Percentiles rank a stretch among this genome's conserved stretches.
Conservation (phyloP, 2,888 invertebrate genomes). For the Pollenia labialis region DNA sequence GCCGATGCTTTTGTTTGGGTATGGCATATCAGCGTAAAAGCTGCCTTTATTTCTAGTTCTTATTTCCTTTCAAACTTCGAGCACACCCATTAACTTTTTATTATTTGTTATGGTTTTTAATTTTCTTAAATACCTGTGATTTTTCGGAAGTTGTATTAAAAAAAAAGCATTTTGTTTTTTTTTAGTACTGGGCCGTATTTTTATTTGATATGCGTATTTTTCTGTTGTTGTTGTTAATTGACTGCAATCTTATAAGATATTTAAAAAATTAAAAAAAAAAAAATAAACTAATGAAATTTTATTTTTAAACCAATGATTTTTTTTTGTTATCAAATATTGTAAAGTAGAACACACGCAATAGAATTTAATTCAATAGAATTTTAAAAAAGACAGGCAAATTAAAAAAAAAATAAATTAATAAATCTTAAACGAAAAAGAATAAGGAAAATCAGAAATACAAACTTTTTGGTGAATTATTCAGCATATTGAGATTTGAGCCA, state of each 20-base stretch:
- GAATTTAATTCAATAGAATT: slow-evolving; percentile 14
- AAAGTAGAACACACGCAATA: slow-evolving; percentile 64
- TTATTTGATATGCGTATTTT: slow-evolving; percentile 1
- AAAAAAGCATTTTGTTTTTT: not conserved
- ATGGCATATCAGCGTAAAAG: too few relatives aligned
- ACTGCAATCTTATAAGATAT: slow-evolving; percentile 55
- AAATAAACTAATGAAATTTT: slow-evolving; percentile 51
- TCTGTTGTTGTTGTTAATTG: slow-evolving; percentile 17
- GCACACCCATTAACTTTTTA: not conserved
- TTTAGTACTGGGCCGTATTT: slow-evolving; percentile 14
- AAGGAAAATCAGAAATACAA: slow-evolving; percentile 45
- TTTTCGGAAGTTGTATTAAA: slow-evolving; percentile 46
- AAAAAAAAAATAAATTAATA: slow-evolving; percentile 4
- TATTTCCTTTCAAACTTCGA: not conserved
- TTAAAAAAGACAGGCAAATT: slow-evolving; percentile 33
- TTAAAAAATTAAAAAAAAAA: not conserved
- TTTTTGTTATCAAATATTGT: slow-evolving; percentile 33
- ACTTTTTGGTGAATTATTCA: slow-evolving; percentile 65
- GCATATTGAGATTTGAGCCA: slow-evolving; percentile 70
- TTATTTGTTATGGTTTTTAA: slow-evolving; percentile 22
- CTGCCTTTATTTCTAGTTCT: too few relatives aligned
- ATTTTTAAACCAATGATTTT: slow-evolving; percentile 34
- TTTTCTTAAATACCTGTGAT: slow-evolving; percentile 41
- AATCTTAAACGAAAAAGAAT: not conserved
- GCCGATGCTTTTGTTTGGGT: too few relatives aligned